Evolutionary conservation across 2,113 vertebrate genomes (phyloP), one percentile per base, ranked within the genome.

Genomic region (Oplegnathus fasciatus): DNA sequence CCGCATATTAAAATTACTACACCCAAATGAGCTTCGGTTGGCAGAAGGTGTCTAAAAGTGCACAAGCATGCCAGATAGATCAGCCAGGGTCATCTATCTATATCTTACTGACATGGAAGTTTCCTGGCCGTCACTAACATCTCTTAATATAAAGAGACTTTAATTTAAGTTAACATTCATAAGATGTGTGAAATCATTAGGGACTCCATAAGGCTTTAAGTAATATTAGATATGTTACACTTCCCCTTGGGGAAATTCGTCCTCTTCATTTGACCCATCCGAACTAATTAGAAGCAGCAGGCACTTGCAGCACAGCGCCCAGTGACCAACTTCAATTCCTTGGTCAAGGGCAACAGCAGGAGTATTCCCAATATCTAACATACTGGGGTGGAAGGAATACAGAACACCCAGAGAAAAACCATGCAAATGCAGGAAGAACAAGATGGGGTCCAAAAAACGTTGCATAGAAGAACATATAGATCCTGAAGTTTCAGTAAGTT

Each of bases 281-380:
- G 1, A 46, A 77, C 37, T 86, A 84, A 90, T 89, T 76, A 86
- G 32, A 84, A 76, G 70, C 42, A 82, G 83, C 74, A 78, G 80
- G 78, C 66, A 50, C 67, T 78, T 68, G 42, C 76, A 71, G 78
- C 6, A 17, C 79, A 67, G 30, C 80, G 79, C 54, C 70, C 69
- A 77, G 40, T 68, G 72, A 28, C 79, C 72, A 80, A 60, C 20
- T 54, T 61, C 32, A 62, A 40, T 50, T 72, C 30, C 42, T 71
- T 61, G 74, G 75, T 84, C 83, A 88, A 82, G 75, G 75, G 42
- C 67, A 74, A 75, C 87, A 86, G 81, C 83, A 83, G 70, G 80
- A 75, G 58, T 60, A 52, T 82, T 79, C 34, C 48, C 54, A 52
- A 74, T 48, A 28, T 54, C 13, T 48, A 60, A 75, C 55, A 40